Base-by-base conservation (phyloP, 2,113 vertebrate species). In the Romanogobio albipinnatus region DNA sequence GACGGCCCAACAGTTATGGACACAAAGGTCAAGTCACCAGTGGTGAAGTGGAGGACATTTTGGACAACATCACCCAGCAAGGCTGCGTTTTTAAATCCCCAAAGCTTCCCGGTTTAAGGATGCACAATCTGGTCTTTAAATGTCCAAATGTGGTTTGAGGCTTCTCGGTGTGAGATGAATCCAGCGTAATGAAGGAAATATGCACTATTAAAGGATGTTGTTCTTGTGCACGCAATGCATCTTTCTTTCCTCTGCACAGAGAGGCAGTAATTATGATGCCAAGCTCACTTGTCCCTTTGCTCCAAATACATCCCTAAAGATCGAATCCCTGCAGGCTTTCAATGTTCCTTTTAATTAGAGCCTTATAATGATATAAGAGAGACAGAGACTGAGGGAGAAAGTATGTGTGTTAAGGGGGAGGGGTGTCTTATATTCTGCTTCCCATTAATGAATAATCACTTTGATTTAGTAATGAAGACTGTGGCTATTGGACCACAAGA, bases 291-390 rank as follows among this genome's bases (percentile, higher is more conserved):
- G 78, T 73, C 82, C 33, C 33, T 73, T 74, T 76, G 84, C 66
- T 74, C 33, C 66, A 58, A 66, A 85, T 73, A 80, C 45, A 59
- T 83, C 66, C 74, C 80, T 74, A 36, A 79, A 87, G 83, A 87
- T 61, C 56, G 61, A 79, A 76, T 85, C 80, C 75, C 86, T 83
- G 74, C 76, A 82, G 87, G 81, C 73, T 33, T 53, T 73, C 47
- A 85, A 77, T 85, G 84, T 75, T 68, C 84, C 68, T 87, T 88
- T 88, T 85, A 88, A 88, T 85, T 85, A 85, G 74, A 70, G 80
- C 75, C 82, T 83, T 62, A 76, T 88, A 88, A 85, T 88, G 81
- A 85, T 77, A 88, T 49, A 64, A 88, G 56, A 62, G 85, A 71
- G 47, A 56, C 5, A 79, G 84, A 58, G 81, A 53, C 58, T 53